A percentile compares a stretch with the other conserved stretches of the same genome.
phyloP scores from a whole-genome alignment of 2,113 vertebrate genomes.

The Dasyornis broadbenti region DNA sequence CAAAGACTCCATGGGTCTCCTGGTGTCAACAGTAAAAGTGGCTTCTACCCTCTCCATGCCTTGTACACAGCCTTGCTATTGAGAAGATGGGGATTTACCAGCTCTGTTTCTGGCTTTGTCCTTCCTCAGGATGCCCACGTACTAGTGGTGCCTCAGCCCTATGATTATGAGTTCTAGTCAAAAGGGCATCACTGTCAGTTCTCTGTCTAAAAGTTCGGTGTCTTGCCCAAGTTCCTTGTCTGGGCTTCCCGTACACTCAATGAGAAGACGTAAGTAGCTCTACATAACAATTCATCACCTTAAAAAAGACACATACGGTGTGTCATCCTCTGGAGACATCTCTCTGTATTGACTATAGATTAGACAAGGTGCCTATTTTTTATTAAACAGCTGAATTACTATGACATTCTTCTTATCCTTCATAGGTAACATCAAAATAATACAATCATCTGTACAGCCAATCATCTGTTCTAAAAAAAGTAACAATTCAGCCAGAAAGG shows the following conservation, averaged over 20 bases:
- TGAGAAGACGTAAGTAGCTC: neutral
- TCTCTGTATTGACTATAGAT: neutral
- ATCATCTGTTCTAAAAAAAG: neutral
- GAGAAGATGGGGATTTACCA: neutral
- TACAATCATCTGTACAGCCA: neutral
- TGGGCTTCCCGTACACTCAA: neutral
- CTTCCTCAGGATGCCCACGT: neutral
- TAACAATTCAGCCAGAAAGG: neutral
- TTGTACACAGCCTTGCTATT: neutral
- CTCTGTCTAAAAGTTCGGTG: neutral
- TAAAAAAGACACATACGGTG: neutral
- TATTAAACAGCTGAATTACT: neutral
- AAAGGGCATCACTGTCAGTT: neutral
- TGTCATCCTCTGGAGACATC: neutral
- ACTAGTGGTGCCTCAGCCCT: neutral
- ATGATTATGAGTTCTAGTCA: neutral
- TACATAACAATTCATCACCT: neutral
- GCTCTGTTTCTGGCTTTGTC: neutral
- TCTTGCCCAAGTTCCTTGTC: neutral
- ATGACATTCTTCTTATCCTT: neutral
- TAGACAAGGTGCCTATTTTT: neutral
- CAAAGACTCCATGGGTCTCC: neutral
- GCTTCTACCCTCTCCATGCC: neutral
- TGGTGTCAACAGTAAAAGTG: neutral
- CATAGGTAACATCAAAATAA: neutral